Conservation (phyloP, 2,797 vertebrate species). For the Onychomys arenicola region DNA sequence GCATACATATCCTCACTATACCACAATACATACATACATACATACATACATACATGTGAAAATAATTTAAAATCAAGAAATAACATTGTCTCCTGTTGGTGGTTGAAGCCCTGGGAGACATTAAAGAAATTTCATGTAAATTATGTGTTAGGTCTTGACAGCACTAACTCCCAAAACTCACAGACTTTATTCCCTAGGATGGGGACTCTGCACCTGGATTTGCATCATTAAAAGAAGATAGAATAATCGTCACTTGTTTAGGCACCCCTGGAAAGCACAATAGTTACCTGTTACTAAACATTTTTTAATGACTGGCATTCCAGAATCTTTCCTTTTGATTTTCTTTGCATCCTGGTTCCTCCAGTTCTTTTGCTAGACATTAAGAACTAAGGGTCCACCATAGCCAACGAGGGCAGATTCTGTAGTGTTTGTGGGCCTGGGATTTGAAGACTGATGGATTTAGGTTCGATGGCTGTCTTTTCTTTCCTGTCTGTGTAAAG, state of each 20-base stretch:
- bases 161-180: constrained; percentile 16
- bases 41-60: background rate
- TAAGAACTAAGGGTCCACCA: background rate
- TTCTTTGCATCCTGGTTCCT: background rate
- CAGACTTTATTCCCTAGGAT: constrained; percentile 16
- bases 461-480: constrained; percentile 7
- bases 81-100: background rate
- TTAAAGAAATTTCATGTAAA: constrained; percentile 65
- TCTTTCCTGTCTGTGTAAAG: background rate
- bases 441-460: background rate
- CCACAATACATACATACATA: background rate
- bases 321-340: constrained; percentile 14
- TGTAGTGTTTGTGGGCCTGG: background rate
- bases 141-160: constrained; percentile 44
- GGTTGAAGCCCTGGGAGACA: background rate
- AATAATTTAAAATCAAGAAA: constrained; percentile 42
- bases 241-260: background rate
- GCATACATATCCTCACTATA: background rate
- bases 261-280: constrained; percentile 33
- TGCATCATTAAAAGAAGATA: background rate
- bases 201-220: background rate
- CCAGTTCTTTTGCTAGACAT: background rate
- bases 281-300: constrained; percentile 33
- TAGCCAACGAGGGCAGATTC: background rate
- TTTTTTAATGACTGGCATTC: constrained; percentile 53